phyloP scores from a whole-genome alignment of 2,113 vertebrate genomes.

The Falcunculus frontatus region DNA sequence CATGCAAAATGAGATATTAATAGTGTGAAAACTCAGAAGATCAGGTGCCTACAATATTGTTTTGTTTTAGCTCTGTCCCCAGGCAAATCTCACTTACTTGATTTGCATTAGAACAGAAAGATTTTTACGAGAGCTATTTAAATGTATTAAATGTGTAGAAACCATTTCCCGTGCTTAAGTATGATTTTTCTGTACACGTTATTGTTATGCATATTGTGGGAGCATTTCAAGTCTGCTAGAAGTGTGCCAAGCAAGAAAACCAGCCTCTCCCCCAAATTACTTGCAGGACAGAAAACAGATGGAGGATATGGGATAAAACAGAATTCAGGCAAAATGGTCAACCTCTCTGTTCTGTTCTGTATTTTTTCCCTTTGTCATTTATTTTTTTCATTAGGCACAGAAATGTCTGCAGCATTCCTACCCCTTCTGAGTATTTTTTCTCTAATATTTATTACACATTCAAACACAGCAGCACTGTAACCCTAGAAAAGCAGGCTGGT shows the following conservation, averaged over 20 bases:
- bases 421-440: background rate
- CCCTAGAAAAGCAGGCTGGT: background rate
- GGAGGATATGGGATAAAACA: background rate
- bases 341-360: background rate
- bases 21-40: background rate
- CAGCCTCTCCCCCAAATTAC: background rate
- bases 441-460: background rate
- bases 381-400: background rate
- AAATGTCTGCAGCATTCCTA: background rate
- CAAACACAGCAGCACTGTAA: background rate
- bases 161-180: background rate
- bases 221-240: background rate
- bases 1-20: background rate
- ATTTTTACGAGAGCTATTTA: background rate
- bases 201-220: background rate
- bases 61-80: background rate
- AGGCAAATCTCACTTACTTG: background rate
- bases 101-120: background rate
- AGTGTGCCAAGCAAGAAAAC: constrained; percentile 1
- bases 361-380: background rate
- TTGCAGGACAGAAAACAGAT: constrained; percentile 31
- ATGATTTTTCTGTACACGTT: background rate
- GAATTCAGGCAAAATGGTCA: background rate
- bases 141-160: background rate
- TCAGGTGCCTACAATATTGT: background rate